Evolutionary conservation across 2,797 vertebrate genomes (phyloP).

Genomic region (Alectoris magna): DNA sequence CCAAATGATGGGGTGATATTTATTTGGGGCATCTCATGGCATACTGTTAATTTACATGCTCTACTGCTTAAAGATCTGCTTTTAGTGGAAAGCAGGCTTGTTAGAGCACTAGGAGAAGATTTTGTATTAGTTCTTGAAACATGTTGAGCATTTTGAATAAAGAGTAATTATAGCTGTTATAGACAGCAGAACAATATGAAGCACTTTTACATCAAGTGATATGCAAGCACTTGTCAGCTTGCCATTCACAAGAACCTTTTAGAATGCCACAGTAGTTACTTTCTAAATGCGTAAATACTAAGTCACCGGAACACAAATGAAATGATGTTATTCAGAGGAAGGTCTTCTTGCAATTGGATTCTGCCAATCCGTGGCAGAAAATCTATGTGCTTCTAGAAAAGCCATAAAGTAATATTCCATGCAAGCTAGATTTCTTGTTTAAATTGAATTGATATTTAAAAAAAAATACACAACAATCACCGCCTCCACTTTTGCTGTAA

Average conservation of each 20-base stretch:
- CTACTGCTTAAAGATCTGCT: constrained; percentile 10
- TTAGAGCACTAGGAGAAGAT: constrained; percentile 35
- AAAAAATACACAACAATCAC: neutral
- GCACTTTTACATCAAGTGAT: constrained; percentile 48
- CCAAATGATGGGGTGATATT: neutral
- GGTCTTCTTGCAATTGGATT: neutral
- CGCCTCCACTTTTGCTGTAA: neutral
- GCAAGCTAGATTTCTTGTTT: neutral
- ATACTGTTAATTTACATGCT: constrained; percentile 9
- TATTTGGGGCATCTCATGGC: neutral
- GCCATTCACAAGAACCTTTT: constrained; percentile 39
- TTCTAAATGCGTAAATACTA: constrained; percentile 58
- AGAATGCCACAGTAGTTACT: constrained; percentile 53
- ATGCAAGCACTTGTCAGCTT: constrained; percentile 65
- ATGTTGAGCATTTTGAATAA: constrained; percentile 60
- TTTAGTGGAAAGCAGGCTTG: constrained; percentile 1
- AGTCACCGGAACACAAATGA: constrained; percentile 49
- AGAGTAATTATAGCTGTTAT: constrained; percentile 66
- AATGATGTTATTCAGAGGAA: neutral
- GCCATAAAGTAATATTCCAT: neutral
- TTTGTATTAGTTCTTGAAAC: constrained; percentile 40
- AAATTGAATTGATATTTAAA: neutral
- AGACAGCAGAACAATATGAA: constrained; percentile 55
- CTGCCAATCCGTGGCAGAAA: neutral
- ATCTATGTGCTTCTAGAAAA: neutral